phyloP scores from a whole-genome alignment of 2,113 vertebrate genomes.

The Hystrix cristata region DNA sequence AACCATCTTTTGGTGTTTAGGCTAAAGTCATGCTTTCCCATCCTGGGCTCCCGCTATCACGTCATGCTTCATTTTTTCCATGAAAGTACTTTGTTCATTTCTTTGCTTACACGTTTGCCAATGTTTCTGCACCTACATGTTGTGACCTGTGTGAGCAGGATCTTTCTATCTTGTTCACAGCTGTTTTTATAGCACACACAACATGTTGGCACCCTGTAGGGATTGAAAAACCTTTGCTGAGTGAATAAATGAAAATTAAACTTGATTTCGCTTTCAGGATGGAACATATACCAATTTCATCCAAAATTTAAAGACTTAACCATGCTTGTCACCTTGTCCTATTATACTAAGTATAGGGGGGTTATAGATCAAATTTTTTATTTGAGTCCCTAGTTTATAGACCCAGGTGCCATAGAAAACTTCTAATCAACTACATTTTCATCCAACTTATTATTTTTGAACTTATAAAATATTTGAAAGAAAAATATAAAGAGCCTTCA shows the following conservation, averaged over 20 bases:
- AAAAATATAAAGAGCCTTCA: neutral
- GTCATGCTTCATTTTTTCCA: neutral
- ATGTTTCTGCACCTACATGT: neutral
- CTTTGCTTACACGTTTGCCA: neutral
- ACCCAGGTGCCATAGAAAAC: neutral
- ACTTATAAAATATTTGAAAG: neutral
- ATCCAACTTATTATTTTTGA: neutral
- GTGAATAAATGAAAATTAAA: constrained; percentile 26
- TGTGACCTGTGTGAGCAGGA: neutral
- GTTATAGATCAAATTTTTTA: neutral
- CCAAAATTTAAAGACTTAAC: neutral
- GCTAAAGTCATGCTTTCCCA: neutral
- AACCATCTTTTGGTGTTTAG: neutral
- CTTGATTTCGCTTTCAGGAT: neutral
- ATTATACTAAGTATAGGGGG: neutral
- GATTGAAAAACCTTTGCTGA: neutral
- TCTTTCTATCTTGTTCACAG: neutral
- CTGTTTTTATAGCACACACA: neutral
- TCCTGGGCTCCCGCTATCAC: neutral
- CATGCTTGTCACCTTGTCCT: neutral
- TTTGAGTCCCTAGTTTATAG: neutral
- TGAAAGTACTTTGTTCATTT: neutral
- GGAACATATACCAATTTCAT: neutral
- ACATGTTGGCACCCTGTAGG: neutral
- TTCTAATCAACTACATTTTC: neutral